Percentiles rank a stretch among this genome's conserved stretches.
Conservation (phyloP, 2,113 vertebrate genomes). For the Anoplopoma fimbria region DNA sequence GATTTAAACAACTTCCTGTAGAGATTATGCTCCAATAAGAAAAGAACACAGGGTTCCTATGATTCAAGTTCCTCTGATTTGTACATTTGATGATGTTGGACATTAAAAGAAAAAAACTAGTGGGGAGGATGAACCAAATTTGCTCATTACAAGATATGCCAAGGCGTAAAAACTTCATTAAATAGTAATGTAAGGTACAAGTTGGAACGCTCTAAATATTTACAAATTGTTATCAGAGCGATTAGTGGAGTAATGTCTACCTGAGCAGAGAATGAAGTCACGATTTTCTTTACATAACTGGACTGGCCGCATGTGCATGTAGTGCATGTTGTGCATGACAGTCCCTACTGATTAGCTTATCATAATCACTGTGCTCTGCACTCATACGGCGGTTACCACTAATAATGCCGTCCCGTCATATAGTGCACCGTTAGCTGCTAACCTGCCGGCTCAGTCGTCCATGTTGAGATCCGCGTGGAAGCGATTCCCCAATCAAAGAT, state of each 20-base stretch:
- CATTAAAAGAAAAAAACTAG: neutral
- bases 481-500: too few species aligned
- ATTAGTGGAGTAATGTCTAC: neutral
- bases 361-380: too few species aligned
- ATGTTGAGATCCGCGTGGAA: too few species aligned
- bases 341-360: too few species aligned
- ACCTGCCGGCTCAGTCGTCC: too few species aligned
- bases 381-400: too few species aligned
- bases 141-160: neutral
- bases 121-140: neutral
- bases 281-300: too few species aligned
- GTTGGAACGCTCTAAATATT: neutral
- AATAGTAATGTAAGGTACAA: neutral
- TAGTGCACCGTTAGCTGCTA: too few species aligned
- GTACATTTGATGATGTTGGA: neutral
- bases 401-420: too few species aligned
- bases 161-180: neutral
- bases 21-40: neutral
- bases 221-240: neutral
- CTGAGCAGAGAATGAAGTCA: too few species aligned
- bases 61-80: neutral
- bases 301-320: too few species aligned
- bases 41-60: neutral
- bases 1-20: neutral
- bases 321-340: too few species aligned